These are phyloP conservation scores for Scolopax bukidnonensis DNA, from an alignment of 2,797 vertebrate species.

Conservation along the genomic window DNA sequence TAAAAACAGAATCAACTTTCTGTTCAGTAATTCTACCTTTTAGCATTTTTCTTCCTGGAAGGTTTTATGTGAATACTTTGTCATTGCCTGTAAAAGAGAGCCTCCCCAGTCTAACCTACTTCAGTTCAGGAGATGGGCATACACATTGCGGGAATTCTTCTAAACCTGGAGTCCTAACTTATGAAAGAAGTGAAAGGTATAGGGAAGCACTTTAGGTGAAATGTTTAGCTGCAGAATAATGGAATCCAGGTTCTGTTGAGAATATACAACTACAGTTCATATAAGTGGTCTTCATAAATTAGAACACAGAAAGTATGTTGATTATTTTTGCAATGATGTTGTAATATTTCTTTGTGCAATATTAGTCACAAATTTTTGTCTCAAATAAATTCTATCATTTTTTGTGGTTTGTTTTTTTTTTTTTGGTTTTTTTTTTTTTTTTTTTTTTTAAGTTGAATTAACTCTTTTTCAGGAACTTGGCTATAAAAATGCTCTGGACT, in stretches of 20 bases:
- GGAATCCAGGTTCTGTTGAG: neutral
- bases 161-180: neutral
- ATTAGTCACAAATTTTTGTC: neutral
- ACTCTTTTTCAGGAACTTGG: neutral
- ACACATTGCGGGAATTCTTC: fast-evolving
- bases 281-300: neutral
- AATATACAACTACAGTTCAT: neutral
- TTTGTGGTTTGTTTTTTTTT: neutral
- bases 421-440: neutral
- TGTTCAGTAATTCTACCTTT: neutral
- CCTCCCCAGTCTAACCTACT: neutral
- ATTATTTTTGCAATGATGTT: neutral
- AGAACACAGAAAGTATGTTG: neutral
- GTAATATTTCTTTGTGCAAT: neutral
- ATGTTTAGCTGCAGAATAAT: neutral
- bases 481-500: neutral
- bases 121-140: neutral
- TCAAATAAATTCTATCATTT: neutral
- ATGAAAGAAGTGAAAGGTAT: neutral
- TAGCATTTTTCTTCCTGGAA: neutral
- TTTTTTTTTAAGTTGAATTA: neutral
- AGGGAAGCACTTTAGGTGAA: neutral
- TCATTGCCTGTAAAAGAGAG: neutral
- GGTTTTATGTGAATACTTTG: neutral
- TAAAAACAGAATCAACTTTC: neutral